Base-by-base conservation (phyloP, 2,797 vertebrate species). In the Coracias cyanogaster region DNA sequence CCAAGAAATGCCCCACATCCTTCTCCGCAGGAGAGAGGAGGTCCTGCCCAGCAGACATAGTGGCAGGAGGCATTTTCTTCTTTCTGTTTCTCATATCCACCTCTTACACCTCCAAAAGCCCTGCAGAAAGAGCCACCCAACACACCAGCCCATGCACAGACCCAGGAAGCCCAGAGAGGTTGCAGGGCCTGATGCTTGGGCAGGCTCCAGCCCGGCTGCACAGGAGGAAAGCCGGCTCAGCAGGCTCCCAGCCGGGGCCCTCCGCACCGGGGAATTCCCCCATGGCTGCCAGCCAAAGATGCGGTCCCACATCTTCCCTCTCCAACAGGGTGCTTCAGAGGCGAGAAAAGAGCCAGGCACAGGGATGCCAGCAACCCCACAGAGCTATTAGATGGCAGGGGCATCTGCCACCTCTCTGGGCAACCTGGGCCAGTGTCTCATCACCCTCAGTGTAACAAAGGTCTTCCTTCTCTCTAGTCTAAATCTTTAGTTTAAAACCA, bases 291-390 rank as follows among this genome's bases (percentile, higher is more conserved):
- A 80, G 88, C 60, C 90, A 76, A 18, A 41, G 80, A 52, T 77
- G 55, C 90, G 69, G 62, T 52, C 70, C 64, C 71, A 37, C 21
- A 1, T 8, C 70, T 71, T 82, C 91, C 74, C 82, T 71, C 82
- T n/a, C 61, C 57, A 19, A 14, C 0, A 0, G 15, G 45, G n/a
- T 10, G 72, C 72, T 65, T 45, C 1, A 0, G 65, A 46, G 57
- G 35, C 2, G 4, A 43, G 48, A 26, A 33, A 25, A 71, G 20
- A 43, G 19, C 3, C 8, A 8, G 28, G 39, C 21, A 20, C 4
- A 2, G 31, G 54, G 12, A 8, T 25, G 46, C 48, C 31, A 37
- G 72, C 14, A 54, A 49, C 9, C 29, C 22, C 51, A 7, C 4
- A 1, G 37, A 57, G 74, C 14, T 31, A 25, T 16, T 0, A 33